A percentile compares a stretch with the other conserved stretches of the same genome.
phyloP scores from a whole-genome alignment of 2,888 invertebrate genomes.

The Caenorhabditis sp. region DNA sequence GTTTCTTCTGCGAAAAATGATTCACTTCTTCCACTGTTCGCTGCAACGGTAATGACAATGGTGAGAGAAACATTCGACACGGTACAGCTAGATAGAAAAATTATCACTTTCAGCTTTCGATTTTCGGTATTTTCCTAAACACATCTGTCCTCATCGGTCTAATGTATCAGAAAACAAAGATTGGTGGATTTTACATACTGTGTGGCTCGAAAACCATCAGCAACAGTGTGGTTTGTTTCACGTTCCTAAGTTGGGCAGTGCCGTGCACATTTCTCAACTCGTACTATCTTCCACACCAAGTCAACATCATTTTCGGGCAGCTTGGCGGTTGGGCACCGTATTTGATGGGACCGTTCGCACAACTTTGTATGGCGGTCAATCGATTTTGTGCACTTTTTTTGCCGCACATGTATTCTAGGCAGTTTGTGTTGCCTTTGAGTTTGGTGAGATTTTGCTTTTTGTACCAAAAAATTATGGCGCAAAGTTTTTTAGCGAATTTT shows the following conservation, averaged over 20 bases:
- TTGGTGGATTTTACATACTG: constrained; percentile 5
- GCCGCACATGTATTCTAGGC: background rate
- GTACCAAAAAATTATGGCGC: background rate
- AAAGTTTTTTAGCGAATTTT: too few species aligned
- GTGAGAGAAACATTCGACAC: too few species aligned
- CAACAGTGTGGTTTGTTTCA: constrained; percentile 8
- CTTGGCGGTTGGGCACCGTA: constrained; percentile 7
- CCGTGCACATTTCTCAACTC: constrained; percentile 9
- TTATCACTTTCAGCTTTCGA: too few species aligned
- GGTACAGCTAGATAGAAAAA: too few species aligned
- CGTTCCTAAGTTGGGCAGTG: constrained; percentile 11
- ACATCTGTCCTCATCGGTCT: background rate
- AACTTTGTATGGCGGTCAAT: constrained; percentile 8
- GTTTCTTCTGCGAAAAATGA: too few species aligned
- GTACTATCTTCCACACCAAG: constrained; percentile 6
- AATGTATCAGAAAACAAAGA: background rate
- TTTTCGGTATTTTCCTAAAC: constrained; percentile 1
- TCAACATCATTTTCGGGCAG: constrained; percentile 9
- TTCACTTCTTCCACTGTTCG: too few species aligned
- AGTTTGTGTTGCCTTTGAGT: background rate
- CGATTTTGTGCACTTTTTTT: constrained; percentile 7
- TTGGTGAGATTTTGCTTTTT: background rate
- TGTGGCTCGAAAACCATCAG: constrained; percentile 14
- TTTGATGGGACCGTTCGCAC: constrained; percentile 10
- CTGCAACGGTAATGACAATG: background rate